Evolutionary conservation across 2,113 vertebrate genomes (phyloP).

Genomic region (Pagrus major): DNA sequence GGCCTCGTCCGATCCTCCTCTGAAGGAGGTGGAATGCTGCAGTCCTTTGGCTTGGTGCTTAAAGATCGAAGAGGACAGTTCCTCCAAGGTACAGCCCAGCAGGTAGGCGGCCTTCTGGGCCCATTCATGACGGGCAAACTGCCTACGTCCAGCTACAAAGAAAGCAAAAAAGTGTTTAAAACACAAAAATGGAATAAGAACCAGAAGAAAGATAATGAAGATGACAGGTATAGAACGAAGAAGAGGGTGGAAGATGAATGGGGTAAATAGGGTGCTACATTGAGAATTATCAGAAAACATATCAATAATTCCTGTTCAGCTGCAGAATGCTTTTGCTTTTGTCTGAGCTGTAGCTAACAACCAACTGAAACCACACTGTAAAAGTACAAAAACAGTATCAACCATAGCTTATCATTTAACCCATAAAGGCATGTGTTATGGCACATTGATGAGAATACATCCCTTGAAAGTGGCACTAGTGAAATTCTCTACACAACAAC

Average conservation of each 20-base stretch:
- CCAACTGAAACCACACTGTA: neutral
- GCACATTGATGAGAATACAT: neutral
- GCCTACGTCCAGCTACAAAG: slow-evolving; percentile 86
- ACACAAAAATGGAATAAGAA: neutral
- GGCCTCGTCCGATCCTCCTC: slow-evolving; percentile 89
- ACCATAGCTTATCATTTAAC: neutral
- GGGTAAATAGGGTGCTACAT: neutral
- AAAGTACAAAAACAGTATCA: neutral
- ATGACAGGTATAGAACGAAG: neutral
- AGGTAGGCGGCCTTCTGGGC: slow-evolving; percentile 97
- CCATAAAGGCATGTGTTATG: neutral
- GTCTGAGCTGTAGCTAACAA: neutral
- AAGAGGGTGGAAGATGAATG: neutral
- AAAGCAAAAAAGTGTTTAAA: neutral
- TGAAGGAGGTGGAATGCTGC: slow-evolving; percentile 93
- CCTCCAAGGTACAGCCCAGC: slow-evolving; percentile 92
- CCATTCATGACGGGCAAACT: slow-evolving; percentile 98
- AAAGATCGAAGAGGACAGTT: slow-evolving; percentile 95
- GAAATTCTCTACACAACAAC: neutral
- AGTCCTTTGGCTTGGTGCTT: slow-evolving; percentile 93
- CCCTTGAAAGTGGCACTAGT: neutral
- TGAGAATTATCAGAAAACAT: neutral
- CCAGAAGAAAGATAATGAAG: neutral
- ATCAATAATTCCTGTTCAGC: neutral
- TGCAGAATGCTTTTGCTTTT: too few relatives aligned